These are phyloP conservation scores for Muntiacus muntjak DNA, from an alignment of 2,113 vertebrate species.

Conservation along the genomic window DNA sequence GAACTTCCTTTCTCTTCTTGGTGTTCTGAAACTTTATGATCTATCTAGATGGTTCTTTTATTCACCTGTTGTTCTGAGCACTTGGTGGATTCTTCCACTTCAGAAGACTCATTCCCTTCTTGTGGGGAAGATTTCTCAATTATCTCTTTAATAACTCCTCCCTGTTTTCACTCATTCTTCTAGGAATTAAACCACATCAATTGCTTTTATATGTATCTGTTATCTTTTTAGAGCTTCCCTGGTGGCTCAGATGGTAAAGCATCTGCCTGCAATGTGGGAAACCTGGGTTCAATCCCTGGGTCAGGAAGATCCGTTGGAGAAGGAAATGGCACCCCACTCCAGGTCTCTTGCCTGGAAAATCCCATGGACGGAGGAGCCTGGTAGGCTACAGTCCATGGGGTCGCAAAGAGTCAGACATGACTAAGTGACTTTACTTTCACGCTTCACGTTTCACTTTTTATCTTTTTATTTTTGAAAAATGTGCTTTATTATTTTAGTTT, in stretches of 20 bases:
- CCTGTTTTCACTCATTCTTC: not conserved
- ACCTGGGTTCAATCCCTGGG: not conserved
- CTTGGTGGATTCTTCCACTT: not conserved
- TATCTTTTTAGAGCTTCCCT: not conserved
- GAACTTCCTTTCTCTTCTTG: not conserved
- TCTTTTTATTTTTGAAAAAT: not conserved
- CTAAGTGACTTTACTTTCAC: not conserved
- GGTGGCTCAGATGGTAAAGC: not conserved
- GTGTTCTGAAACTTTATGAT: not conserved
- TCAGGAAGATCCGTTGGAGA: not conserved
- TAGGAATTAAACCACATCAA: not conserved
- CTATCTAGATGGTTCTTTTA: not conserved
- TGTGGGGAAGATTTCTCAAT: not conserved
- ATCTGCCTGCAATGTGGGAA: not conserved
- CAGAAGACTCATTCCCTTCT: not conserved
- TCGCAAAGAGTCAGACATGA: not conserved
- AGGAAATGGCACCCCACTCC: not conserved
- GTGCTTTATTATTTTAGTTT: not conserved
- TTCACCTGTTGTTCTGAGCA: not conserved
- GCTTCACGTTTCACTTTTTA: not conserved
- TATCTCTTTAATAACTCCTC: not conserved
- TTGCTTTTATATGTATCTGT: not conserved
- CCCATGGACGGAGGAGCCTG: not conserved
- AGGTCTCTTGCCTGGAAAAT: not conserved
- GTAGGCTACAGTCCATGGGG: not conserved